These are phyloP conservation scores for Ephydatia muelleri DNA, from an alignment of 37 sponge, comb jelly and placozoan species.

Conservation along the genomic window DNA sequence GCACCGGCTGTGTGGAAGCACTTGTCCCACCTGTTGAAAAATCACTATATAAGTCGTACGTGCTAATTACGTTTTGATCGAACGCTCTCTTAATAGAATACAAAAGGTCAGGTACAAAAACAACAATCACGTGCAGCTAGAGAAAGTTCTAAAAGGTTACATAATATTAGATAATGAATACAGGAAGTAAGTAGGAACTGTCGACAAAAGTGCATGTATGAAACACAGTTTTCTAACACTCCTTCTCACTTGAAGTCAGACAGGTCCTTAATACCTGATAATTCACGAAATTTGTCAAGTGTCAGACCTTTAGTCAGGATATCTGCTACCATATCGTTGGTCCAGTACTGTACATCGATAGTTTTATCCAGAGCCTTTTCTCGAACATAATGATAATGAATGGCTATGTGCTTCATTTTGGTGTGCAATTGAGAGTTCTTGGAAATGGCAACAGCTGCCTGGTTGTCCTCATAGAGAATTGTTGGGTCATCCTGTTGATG, in stretches of 20 bases:
- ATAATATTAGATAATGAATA: conserved; percentile 1
- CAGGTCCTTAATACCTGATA: neutral
- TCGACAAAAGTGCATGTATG: conserved; percentile 6
- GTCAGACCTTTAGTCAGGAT: too few relatives aligned
- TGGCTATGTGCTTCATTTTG: conserved; percentile 46
- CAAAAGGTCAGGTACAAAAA: conserved; percentile 1
- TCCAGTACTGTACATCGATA: too few relatives aligned
- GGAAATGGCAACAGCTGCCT: conserved; percentile 49
- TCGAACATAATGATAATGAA: conserved; percentile 44
- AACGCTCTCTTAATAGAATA: neutral
- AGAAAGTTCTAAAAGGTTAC: neutral
- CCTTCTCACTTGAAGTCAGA: too few relatives aligned
- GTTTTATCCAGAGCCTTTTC: conserved; percentile 21
- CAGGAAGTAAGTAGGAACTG: neutral
- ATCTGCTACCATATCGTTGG: too few relatives aligned
- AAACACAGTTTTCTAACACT: conserved; percentile 30
- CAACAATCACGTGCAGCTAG: conserved; percentile 1
- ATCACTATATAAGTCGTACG: neutral
- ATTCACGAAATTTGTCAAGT: neutral
- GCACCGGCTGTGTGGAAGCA: too few relatives aligned
- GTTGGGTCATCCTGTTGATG: too few relatives aligned
- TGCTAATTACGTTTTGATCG: neutral
- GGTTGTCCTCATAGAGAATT: conserved; percentile 62
- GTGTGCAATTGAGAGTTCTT: conserved; percentile 58
- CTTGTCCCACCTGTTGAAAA: conserved; percentile 6